Evolutionary conservation across 2,797 vertebrate species (phyloP).

Genomic region (Fundulus diaphanus): DNA sequence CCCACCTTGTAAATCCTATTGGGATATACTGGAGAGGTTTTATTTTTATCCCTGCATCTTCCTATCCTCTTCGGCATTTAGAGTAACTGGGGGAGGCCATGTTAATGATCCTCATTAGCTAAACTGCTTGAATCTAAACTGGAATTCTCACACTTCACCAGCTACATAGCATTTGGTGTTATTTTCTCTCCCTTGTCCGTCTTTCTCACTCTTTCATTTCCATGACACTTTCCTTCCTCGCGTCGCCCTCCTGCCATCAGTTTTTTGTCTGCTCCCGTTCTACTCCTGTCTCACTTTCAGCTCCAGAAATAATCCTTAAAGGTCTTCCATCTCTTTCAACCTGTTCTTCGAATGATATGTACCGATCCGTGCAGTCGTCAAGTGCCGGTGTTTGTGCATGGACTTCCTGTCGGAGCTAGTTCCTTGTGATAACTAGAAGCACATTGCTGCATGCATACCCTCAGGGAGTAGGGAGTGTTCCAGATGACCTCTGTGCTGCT

Average conservation of each 20-base stretch:
- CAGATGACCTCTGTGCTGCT: constrained; percentile 59
- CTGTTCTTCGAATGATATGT: constrained; percentile 52
- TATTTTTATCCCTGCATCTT: constrained; percentile 66
- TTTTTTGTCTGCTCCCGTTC: neutral
- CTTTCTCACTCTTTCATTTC: constrained; percentile 8
- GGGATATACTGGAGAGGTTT: constrained; percentile 61
- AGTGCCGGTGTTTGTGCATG: neutral
- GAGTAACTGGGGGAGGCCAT: constrained; percentile 41
- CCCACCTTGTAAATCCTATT: constrained; percentile 54
- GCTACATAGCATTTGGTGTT: constrained; percentile 55
- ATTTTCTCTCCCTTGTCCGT: constrained; percentile 7
- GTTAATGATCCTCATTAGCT: constrained; percentile 75
- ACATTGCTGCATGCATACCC: constrained; percentile 31
- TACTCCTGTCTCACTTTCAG: constrained; percentile 34
- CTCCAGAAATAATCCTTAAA: constrained; percentile 47
- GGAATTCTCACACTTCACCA: constrained; percentile 61
- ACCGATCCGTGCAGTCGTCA: constrained; percentile 22
- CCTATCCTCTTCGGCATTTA: constrained; percentile 55
- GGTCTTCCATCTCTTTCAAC: constrained; percentile 60
- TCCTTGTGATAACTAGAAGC: constrained; percentile 30
- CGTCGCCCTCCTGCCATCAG: constrained; percentile 1
- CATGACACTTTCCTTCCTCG: constrained; percentile 11
- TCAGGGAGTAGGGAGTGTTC: constrained; percentile 46
- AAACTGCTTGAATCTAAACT: constrained; percentile 59
- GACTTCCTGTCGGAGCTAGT: constrained; percentile 14